Base-by-base conservation (phyloP, 2,113 vertebrate genomes). In the Urocitellus parryii region DNA sequence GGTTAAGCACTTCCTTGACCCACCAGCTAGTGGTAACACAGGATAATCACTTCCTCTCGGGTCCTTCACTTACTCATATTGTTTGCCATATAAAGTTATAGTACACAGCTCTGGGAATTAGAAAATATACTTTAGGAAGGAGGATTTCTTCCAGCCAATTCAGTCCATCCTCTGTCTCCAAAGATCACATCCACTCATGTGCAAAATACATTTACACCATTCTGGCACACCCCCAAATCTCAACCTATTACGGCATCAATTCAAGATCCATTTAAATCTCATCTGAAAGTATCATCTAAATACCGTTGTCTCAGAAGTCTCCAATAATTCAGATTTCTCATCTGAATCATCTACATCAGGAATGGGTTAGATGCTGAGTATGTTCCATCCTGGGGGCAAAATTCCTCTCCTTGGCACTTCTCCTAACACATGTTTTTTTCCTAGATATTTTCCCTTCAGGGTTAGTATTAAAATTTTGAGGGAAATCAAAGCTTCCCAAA, bases 381-480 rank as follows among this genome's bases (percentile, higher is more conserved):
- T 63, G 32, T 78, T 79, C 56, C 74, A 90, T 58, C 29, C 24
- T 61, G 12, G 20, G 17, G 17, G 63, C n/a, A 76, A 39, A 91
- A 82, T 82, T 86, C 12, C 16, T 92, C 48, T 81, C 39, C 8
- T 39, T 79, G 42, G 56, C 39, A 9, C n/a, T 65, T 94, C 39
- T 91, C 3, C 65, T 51, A 76, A 45, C 24, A 77, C 4, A 86
- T 12, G 24, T 63, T 76, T 29, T 88, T 39, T 53, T 39, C 48
- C 63, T 68, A 93, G 10, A 74, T 4, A 4, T 68, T 4, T 34
- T 72, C 48, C n/a, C 37, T 90, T 92, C 22, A 29, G 13, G 13
- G 5, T 89, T 93, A 61, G 84, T 90, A 74, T 18, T 79, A 61
- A 89, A 79, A n/a, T 51, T 96, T 58, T 79, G 48, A 93, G 18